phyloP scores from a whole-genome alignment of 2,113 vertebrate genomes.

The Zosterops hypoxanthus region DNA sequence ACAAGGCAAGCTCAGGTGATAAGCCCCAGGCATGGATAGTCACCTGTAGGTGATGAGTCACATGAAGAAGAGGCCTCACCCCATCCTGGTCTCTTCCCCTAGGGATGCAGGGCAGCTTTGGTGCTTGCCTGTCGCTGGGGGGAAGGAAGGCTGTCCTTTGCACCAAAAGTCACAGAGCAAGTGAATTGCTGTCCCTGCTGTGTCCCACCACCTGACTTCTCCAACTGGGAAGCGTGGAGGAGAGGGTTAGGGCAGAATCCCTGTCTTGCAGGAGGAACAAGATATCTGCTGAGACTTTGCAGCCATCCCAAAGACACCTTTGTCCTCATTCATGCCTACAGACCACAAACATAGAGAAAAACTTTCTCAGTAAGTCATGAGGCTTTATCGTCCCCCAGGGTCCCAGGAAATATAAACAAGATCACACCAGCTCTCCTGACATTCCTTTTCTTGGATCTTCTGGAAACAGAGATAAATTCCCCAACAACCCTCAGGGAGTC shows the following conservation, averaged over 20 bases:
- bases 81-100: neutral
- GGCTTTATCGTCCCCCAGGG: neutral
- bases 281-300: neutral
- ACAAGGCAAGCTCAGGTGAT: neutral
- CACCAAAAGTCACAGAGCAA: neutral
- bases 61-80: neutral
- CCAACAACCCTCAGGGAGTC: neutral
- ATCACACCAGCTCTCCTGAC: neutral
- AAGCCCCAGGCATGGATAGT: neutral
- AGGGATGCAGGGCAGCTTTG: neutral
- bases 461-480: neutral
- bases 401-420: neutral
- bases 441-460: neutral
- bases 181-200: neutral
- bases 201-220: neutral
- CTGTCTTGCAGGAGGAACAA: neutral
- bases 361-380: neutral
- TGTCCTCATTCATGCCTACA: neutral
- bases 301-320: neutral
- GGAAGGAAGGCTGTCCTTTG: neutral
- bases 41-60: neutral
- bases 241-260: neutral
- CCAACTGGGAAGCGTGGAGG: fast-evolving
- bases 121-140: neutral
- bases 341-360: neutral